Evolutionary conservation across 2,888 invertebrate species (phyloP), one percentile per base, ranked within the genome.

Genomic region (Melanostoma scalare): DNA sequence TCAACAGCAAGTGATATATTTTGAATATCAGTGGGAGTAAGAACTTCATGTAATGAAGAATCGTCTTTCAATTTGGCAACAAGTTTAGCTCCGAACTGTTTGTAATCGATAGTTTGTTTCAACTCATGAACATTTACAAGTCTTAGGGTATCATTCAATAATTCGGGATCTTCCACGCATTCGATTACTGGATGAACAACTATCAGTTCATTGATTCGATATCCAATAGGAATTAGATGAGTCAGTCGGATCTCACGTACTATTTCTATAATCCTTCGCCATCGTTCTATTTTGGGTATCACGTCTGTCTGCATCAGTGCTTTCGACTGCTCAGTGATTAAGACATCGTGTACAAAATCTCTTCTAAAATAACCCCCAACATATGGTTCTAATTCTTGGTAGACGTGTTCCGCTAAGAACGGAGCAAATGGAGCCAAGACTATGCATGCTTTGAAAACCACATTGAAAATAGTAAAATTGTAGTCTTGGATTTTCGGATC

Each of bases 341-440:
- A 6, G 38, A 20, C 4, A 5, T 53, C 38, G 35, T 55, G 35
- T 3, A 75, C 2, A 20, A 10, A 69, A 6, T 75, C 58, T 9
- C 30, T 53, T 56, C 96, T 91, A 46, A 93, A 90, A 3, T 91
- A 76, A 87, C 93, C 93, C 0, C 95, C 92, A 9, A 44, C 20
- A 35, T 31, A 85, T 6, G 56, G 73, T 36, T 56, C 38, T 1
- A 85, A 9, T n/a, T 50, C 58, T 58, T 96, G 96, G 91, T 96
- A 99, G 95, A 99, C 96, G 76, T 95, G 93, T 91, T 99, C 99
- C 0, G 97, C 95, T 69, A 99, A 93, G 92, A 97, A 99, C 0
- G 99, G 99, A 0, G 97, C 97, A 91, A 98, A 98, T 0, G 99
- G 98, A 2, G 98, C 96, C 96, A 99, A 98, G 86, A 98, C 94